Base-by-base conservation (phyloP, 2,888 invertebrate species). In the Cosmia trapezina region DNA sequence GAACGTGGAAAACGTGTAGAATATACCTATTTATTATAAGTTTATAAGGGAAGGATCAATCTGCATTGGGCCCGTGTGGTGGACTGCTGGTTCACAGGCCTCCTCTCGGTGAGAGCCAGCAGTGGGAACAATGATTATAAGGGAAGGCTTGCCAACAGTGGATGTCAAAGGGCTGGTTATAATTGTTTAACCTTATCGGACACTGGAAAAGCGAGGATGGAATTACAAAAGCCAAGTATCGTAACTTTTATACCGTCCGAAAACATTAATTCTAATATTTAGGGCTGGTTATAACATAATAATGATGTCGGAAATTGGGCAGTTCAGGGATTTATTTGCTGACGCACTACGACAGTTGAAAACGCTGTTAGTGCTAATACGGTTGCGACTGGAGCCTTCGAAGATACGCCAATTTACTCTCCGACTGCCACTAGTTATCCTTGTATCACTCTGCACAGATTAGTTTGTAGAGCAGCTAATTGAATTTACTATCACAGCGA, bases 391-490 rank as follows among this genome's bases (percentile, higher is more conserved):
- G n/a, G 9, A 75, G 51, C 41, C 74, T 75, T 75, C 54, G 12
- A 22, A 56, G 37, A 62, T 43, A 54, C 33, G 19, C 33, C 11
- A 62, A 62, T 70, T 57, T 67, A 49, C n/a, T 66, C 54, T 37
- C 12, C n/a, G 37, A 37, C 51, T 65, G 51, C 62, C 9, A 63
- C 53, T 22, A 53, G 56, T 62, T 66, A 64, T 75, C 71, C 51
- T 66, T 49, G 60, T 72, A 73, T 59, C 73, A 65, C 56, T 66
- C 22, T 60, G 41, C 51, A 56, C 19, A 62, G 72, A 77, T 78
- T 78, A 78, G 47, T 51, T 76, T 64, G 70, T 70, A 65, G 71
- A 53, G 22, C 54, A 62, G 51, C 77, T 71, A 77, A 77, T 78
- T 79, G 53, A 74, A 74, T 73, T 65, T 68, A 64, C 8, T 73